These are phyloP conservation scores for Microdon myrmicae DNA, from an alignment of 2,888 invertebrate genomes.

Conservation along the genomic window DNA sequence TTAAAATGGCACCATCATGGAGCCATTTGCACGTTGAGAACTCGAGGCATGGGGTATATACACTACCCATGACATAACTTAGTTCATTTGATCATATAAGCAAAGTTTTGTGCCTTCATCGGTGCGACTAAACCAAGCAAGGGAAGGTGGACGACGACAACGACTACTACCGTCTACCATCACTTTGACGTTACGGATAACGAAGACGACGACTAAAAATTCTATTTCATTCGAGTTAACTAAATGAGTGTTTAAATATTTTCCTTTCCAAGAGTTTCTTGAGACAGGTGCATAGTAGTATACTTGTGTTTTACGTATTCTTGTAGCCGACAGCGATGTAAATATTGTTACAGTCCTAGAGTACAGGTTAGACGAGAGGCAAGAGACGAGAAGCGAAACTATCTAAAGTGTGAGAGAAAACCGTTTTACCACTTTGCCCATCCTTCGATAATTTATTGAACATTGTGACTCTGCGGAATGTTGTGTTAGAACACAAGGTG, in stretches of 20 bases:
- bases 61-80: constrained; percentile 32
- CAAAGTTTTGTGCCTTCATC: constrained; percentile 42
- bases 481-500: constrained; percentile 12
- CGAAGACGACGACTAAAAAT: constrained; percentile 23
- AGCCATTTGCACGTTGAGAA: not conserved
- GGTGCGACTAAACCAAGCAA: no score
- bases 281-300: constrained; percentile 19
- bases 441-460: constrained; percentile 42
- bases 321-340: constrained; percentile 21
- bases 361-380: no score
- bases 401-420: constrained; percentile 36
- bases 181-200: constrained; percentile 14
- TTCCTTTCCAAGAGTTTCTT: constrained; percentile 33
- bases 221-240: constrained; percentile 51
- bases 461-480: constrained; percentile 15
- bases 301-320: constrained; percentile 14
- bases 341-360: constrained; percentile 23
- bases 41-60: constrained; percentile 1
- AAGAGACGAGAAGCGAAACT: constrained; percentile 4
- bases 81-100: constrained; percentile 51
- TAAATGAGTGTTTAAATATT: constrained; percentile 52
- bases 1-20: constrained; percentile 8
- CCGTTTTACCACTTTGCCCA: constrained; percentile 14
- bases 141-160: no score
- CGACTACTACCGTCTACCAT: constrained; percentile 10